Evolutionary conservation across 1,140 invertebrate species (phyloP), one percentile per base, ranked within the genome.

Genomic region (Drosophila navojoa): DNA sequence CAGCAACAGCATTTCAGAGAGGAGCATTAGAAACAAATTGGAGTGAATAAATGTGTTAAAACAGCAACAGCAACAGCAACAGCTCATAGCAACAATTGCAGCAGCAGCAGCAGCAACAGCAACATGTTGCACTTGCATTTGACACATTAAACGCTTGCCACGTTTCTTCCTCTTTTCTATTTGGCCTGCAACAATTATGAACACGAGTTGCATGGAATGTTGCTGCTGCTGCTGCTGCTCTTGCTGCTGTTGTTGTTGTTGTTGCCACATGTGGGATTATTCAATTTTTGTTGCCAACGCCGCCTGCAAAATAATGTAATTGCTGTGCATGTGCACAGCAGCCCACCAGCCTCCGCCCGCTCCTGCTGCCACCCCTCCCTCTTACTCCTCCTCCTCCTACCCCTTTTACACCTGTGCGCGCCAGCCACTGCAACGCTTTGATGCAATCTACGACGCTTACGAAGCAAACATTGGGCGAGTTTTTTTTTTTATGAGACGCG

Each of bases 301-400:
- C 61, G 59, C 68, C 77, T 52, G 69, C 35, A 44, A 71, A 84
- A 76, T 82, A 77, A 79, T 82, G 80, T 84, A 82, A 82, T 82
- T 79, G 80, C 80, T 63, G 60, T 77, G 50, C 54, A 66, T 42
- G 50, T 79, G 76, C 64, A 27, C 49, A 7, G 2, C n/a, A 32
- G 15, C 5, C 6, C 42, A 54, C 6, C 10, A 16, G 6, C 50
- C 35, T 5, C 11, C 42, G 42, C 11, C 22, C 29, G 9, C 9
- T 10, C 13, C 32, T 29, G 3, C 25, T 5, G 10, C 47, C 42
- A 22, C 19, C 5, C 29, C 15, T 35, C n/a, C n/a, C n/a, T n/a
- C n/a, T n/a, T n/a, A n/a, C n/a, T n/a, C 40, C 40, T 15, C 5
- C 29, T 25, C 5, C 45, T 11, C 42, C n/a, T 35, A 5, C 11